phyloP scores from a whole-genome alignment of 2,113 vertebrate species.

The Ancistrus triradiatus region DNA sequence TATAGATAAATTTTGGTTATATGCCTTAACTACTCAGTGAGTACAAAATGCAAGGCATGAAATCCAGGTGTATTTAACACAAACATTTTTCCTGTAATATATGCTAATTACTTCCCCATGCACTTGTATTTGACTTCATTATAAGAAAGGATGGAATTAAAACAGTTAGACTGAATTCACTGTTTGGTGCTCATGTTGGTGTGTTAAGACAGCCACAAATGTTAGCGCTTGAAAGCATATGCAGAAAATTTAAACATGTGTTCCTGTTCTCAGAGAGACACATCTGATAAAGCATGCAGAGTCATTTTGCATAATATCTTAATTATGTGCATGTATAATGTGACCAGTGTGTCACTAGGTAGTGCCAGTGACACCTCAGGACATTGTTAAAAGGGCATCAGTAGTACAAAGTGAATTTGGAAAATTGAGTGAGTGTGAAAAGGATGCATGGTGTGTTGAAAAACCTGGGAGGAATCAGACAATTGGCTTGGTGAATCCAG shows the following conservation, averaged over 20 bases:
- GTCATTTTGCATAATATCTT: slow-evolving; percentile 20
- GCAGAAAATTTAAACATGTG: no score
- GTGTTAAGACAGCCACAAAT: no score
- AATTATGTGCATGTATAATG: slow-evolving; percentile 28
- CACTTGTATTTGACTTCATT: no score
- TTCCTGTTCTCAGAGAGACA: slow-evolving; percentile 17
- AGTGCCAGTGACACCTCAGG: slow-evolving; percentile 12
- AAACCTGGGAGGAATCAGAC: slow-evolving; percentile 21
- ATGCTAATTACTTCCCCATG: no score
- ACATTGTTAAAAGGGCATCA: slow-evolving; percentile 5
- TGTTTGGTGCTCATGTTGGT: no score
- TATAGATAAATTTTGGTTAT: slow-evolving; percentile 18
- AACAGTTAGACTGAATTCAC: no score
- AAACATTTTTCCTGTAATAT: no score
- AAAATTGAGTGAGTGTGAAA: neutral
- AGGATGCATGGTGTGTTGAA: slow-evolving; percentile 6
- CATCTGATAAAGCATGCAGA: neutral
- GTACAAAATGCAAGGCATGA: no score
- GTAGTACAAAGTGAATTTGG: neutral
- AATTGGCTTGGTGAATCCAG: slow-evolving; percentile 14
- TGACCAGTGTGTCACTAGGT: slow-evolving; percentile 4
- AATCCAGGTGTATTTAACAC: no score
- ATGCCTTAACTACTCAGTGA: slow-evolving; percentile 1
- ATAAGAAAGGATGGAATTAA: no score
- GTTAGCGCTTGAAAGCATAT: no score